Conservation (phyloP, 2,797 vertebrate species). For the Enoplosus armatus region DNA sequence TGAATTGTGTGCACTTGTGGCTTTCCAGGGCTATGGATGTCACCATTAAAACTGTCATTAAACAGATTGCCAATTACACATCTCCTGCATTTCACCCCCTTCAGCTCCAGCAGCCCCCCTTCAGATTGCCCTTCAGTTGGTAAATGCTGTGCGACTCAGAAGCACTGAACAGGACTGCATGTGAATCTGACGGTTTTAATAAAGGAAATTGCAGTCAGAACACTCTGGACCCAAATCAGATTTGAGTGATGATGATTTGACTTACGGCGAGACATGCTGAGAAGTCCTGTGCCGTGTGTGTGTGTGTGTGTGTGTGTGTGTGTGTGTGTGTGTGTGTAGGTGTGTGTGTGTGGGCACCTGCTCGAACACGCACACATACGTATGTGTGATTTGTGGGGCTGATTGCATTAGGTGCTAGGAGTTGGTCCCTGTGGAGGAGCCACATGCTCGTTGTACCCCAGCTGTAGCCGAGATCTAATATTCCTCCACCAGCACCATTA, state of each 20-base stretch:
- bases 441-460: conserved; percentile 80
- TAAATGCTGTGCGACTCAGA: conserved; percentile 49
- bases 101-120: conserved; percentile 23
- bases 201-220: conserved; percentile 77
- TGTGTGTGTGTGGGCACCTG: conserved; percentile 6
- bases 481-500: conserved; percentile 76
- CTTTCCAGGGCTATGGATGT: conserved; percentile 64
- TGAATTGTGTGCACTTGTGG: conserved; percentile 51
- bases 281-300: conserved; percentile 35
- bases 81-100: conserved; percentile 46
- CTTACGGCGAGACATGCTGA: conserved; percentile 55
- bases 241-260: conserved; percentile 80
- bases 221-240: conserved; percentile 77
- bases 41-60: conserved; percentile 79
- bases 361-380: conserved; percentile 12
- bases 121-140: conserved; percentile 49
- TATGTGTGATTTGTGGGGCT: conserved; percentile 74
- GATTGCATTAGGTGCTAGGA: conserved; percentile 84
- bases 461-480: conserved; percentile 86
- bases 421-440: conserved; percentile 79
- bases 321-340: conserved; percentile 6
- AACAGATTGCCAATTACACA: conserved; percentile 74
- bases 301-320: conserved; percentile 15
- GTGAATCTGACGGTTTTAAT: conserved; percentile 68
- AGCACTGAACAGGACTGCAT: conserved; percentile 42